Conservation (phyloP, 2,888 invertebrate species). For the Cantharis rufa region DNA sequence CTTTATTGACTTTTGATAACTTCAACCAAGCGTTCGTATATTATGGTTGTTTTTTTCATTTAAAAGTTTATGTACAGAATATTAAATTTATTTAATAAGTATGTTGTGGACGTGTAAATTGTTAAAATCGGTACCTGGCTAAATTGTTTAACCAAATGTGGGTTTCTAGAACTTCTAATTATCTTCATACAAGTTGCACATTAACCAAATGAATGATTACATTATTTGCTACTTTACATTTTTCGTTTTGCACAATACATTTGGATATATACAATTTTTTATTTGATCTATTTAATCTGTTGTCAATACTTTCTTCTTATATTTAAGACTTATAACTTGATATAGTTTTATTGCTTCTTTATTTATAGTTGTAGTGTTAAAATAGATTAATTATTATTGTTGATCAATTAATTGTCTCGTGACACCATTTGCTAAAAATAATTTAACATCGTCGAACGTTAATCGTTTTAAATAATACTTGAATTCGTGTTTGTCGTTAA, state of each 20-base stretch:
- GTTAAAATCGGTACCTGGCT: background rate
- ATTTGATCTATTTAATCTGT: background rate
- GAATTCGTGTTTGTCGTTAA: background rate
- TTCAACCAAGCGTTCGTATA: background rate
- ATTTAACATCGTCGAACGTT: background rate
- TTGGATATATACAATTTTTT: background rate
- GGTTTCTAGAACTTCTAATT: slow-evolving; percentile 2
- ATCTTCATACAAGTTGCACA: background rate
- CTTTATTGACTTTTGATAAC: background rate
- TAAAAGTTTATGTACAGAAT: background rate
- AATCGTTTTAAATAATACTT: background rate
- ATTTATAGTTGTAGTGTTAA: background rate
- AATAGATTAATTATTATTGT: background rate
- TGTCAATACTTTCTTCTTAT: background rate
- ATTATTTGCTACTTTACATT: background rate
- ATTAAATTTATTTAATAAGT: background rate
- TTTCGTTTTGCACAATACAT: background rate
- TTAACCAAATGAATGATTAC: background rate
- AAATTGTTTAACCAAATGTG: background rate
- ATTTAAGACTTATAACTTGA: background rate
- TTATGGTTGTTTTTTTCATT: background rate
- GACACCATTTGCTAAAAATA: slow-evolving; percentile 1
- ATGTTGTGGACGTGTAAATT: background rate
- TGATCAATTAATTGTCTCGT: background rate
- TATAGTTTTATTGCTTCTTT: background rate